phyloP scores from a whole-genome alignment of 2,113 vertebrate genomes.

The Vireo altiloquus region DNA sequence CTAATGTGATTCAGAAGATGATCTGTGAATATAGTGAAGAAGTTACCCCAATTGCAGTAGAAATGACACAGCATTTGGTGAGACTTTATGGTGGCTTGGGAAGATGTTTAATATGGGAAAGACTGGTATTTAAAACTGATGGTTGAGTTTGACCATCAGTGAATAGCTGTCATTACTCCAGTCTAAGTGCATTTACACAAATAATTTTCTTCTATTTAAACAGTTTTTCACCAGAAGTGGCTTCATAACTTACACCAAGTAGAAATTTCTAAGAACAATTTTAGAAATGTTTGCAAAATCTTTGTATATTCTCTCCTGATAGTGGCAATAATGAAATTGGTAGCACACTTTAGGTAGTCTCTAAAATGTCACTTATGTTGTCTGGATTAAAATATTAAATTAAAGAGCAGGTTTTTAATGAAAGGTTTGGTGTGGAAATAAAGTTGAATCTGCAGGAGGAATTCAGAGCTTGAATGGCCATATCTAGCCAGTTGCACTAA shows the following conservation, averaged over 20 bases:
- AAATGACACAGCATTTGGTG: slow-evolving; percentile 99
- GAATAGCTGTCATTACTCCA: background rate
- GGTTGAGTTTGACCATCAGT: background rate
- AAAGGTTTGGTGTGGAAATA: background rate
- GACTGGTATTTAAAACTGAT: background rate
- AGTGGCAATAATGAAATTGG: background rate
- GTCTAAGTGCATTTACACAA: background rate
- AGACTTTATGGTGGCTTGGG: slow-evolving; percentile 31
- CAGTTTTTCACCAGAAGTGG: background rate
- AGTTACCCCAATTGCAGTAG: slow-evolving; percentile 97
- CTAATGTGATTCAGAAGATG: slow-evolving; percentile 99
- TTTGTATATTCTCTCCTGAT: background rate
- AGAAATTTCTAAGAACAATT: background rate
- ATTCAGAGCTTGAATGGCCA: background rate
- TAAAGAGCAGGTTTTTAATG: background rate
- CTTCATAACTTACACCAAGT: background rate
- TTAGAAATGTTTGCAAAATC: background rate
- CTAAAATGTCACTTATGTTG: background rate
- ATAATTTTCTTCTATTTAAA: background rate
- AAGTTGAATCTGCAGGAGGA: background rate
- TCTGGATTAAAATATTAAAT: background rate
- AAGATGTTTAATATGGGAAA: background rate
- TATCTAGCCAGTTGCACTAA: background rate
- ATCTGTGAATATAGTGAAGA: slow-evolving; percentile 99
- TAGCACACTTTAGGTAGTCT: background rate